Conservation (phyloP, 2,113 vertebrate species). For the Dipodomys ordii region DNA sequence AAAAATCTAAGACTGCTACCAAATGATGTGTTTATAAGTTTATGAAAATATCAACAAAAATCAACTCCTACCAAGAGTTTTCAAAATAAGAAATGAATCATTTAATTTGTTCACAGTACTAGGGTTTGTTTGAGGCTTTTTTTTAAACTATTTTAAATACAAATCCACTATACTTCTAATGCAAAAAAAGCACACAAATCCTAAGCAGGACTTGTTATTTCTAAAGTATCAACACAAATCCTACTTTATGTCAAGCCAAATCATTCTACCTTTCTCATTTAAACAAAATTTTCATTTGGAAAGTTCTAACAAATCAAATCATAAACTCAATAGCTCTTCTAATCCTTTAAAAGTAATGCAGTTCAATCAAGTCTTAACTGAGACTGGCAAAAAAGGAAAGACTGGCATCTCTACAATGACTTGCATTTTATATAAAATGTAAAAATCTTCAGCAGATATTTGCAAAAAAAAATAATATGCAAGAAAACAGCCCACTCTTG, state of each 20-base stretch:
- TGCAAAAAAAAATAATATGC: neutral
- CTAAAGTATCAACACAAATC: slow-evolving; percentile 57
- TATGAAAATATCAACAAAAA: slow-evolving; percentile 33
- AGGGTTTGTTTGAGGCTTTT: neutral
- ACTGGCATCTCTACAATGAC: slow-evolving; percentile 78
- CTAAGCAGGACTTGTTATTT: slow-evolving; percentile 48
- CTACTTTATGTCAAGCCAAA: slow-evolving; percentile 55
- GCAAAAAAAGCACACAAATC: slow-evolving; percentile 45
- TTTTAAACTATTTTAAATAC: slow-evolving; percentile 2
- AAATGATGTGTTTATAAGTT: slow-evolving; percentile 34
- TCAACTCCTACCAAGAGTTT: neutral
- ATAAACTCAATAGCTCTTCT: slow-evolving; percentile 48
- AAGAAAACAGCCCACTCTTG: slow-evolving; percentile 44
- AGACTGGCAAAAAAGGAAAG: slow-evolving; percentile 67
- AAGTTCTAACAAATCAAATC: slow-evolving; percentile 68
- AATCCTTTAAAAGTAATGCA: slow-evolving; percentile 51
- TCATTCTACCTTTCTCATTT: slow-evolving; percentile 27
- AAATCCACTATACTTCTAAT: slow-evolving; percentile 49
- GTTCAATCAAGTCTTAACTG: slow-evolving; percentile 70
- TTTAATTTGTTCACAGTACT: slow-evolving; percentile 45
- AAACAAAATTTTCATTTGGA: slow-evolving; percentile 47
- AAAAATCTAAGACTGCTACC: neutral
- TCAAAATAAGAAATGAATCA: slow-evolving; percentile 49
- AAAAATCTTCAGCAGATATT: slow-evolving; percentile 51
- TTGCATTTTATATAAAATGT: slow-evolving; percentile 81